These are phyloP conservation scores for Umimayanthus kanabou DNA, from an alignment of 92 coral and sea anemone genomes.

Conservation along the genomic window DNA sequence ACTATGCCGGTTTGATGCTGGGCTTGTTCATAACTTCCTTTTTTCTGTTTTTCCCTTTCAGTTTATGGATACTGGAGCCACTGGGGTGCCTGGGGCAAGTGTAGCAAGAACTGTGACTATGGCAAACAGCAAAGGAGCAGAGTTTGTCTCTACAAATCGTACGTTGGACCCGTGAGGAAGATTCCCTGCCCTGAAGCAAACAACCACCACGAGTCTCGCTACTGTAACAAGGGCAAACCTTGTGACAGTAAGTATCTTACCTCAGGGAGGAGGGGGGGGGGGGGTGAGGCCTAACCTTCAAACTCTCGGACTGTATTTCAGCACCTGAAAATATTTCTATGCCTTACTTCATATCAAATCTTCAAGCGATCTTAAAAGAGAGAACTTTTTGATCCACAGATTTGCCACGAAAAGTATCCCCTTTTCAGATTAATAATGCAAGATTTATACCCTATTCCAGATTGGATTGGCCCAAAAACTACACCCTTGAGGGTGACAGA, in stretches of 20 bases:
- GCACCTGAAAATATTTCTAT: too few relatives aligned
- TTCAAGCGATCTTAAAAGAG: too few relatives aligned
- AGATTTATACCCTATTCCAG: too few relatives aligned
- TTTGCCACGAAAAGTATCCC: too few relatives aligned
- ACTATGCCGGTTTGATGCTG: neutral
- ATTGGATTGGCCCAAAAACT: too few relatives aligned
- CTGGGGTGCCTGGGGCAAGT: constrained; percentile 22
- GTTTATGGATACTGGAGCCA: constrained; percentile 29
- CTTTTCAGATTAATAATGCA: too few relatives aligned
- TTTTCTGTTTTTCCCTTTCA: neutral
- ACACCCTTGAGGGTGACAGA: too few relatives aligned
- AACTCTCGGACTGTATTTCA: too few relatives aligned
- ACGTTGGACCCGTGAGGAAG: constrained; percentile 7
- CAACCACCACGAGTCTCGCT: constrained; percentile 3
- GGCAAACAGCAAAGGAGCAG: constrained; percentile 26
- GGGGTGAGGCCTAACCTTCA: too few relatives aligned
- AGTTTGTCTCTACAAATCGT: constrained; percentile 25
- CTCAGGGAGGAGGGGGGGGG: too few relatives aligned
- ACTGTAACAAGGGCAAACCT: constrained; percentile 15
- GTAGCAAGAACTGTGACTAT: constrained; percentile 19
- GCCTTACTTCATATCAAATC: too few relatives aligned
- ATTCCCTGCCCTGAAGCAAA: neutral
- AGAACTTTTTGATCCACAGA: too few relatives aligned
- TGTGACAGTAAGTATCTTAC: constrained; percentile 17
- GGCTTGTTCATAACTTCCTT: neutral